These are phyloP conservation scores for Hypomecis atomaria DNA, from an alignment of 2,888 invertebrate genomes.

Conservation along the genomic window DNA sequence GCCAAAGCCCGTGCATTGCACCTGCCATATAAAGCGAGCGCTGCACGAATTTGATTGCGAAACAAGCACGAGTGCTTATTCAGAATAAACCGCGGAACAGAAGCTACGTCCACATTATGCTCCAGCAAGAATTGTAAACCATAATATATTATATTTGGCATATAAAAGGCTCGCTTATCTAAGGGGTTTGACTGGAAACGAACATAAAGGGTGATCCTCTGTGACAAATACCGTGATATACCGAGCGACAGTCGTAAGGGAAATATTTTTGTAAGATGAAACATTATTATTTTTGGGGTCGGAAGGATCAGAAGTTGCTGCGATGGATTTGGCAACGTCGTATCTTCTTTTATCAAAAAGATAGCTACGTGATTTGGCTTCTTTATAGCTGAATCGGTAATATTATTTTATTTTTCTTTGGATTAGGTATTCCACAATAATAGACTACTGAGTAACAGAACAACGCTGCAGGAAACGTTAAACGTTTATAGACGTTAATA, in stretches of 20 bases:
- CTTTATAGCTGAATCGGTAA: conserved; percentile 35
- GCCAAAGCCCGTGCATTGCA: conserved; percentile 5
- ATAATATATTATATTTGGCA: conserved; percentile 85
- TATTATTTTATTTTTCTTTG: conserved; percentile 24
- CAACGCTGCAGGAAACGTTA: conserved; percentile 76
- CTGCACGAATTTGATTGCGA: conserved; percentile 12
- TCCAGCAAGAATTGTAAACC: conserved; percentile 77
- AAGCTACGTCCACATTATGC: conserved; percentile 62
- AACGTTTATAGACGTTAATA: conserved; percentile 80
- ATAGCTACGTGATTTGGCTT: conserved; percentile 38
- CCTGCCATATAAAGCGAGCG: conserved; percentile 7
- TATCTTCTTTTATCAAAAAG: conserved; percentile 33
- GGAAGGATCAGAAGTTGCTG: conserved; percentile 77
- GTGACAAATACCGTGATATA: conserved; percentile 85
- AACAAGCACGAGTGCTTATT: conserved; percentile 14
- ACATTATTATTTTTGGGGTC: conserved; percentile 84
- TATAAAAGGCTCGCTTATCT: conserved; percentile 85
- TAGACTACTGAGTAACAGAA: conserved; percentile 63
- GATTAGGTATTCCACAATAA: conserved; percentile 33
- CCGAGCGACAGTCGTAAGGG: conserved; percentile 83
- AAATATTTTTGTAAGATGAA: conserved; percentile 85
- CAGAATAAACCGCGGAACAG: conserved; percentile 11
- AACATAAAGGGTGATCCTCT: conserved; percentile 85
- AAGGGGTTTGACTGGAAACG: conserved; percentile 85
- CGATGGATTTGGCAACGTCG: conserved; percentile 74